A percentile compares a stretch with the other conserved stretches of the same genome.
These are phyloP conservation scores for Campylomormyrus numenius DNA, from an alignment of 2,113 vertebrate genomes.

Conservation along the genomic window DNA sequence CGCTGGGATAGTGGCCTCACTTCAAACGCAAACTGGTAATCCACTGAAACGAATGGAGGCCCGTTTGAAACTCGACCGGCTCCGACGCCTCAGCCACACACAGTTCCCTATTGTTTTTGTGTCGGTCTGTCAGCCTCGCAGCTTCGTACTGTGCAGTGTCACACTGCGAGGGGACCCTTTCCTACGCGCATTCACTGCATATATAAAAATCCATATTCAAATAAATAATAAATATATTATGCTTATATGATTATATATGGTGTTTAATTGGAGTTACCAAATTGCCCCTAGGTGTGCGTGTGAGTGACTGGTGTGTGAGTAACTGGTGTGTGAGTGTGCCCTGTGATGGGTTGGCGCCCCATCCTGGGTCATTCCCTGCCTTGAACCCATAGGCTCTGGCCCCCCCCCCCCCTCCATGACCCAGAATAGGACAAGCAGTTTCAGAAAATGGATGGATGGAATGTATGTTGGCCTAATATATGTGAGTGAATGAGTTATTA, in stretches of 20 bases:
- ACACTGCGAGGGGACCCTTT: background rate
- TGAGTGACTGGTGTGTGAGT: background rate
- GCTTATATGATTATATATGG: background rate
- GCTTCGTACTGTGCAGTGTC: constrained; percentile 5
- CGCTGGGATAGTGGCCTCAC: constrained; percentile 40
- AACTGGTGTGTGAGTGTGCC: too few species aligned
- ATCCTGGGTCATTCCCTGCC: too few species aligned
- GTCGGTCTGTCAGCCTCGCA: background rate
- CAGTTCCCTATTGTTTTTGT: background rate
- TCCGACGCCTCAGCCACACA: background rate
- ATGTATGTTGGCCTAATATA: background rate
- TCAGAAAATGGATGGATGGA: background rate
- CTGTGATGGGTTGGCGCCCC: background rate
- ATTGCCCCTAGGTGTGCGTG: background rate
- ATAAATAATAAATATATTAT: background rate
- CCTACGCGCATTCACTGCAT: background rate
- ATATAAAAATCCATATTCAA: background rate
- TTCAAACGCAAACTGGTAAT: constrained; percentile 60
- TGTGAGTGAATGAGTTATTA: background rate
- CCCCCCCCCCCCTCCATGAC: too few species aligned
- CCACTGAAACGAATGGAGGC: constrained; percentile 48
- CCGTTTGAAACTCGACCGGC: constrained; percentile 8
- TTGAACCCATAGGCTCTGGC: too few species aligned
- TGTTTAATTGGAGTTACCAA: background rate
- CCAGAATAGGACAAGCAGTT: background rate